phyloP scores from a whole-genome alignment of 2,888 invertebrate species.

The Artemia sp. region DNA sequence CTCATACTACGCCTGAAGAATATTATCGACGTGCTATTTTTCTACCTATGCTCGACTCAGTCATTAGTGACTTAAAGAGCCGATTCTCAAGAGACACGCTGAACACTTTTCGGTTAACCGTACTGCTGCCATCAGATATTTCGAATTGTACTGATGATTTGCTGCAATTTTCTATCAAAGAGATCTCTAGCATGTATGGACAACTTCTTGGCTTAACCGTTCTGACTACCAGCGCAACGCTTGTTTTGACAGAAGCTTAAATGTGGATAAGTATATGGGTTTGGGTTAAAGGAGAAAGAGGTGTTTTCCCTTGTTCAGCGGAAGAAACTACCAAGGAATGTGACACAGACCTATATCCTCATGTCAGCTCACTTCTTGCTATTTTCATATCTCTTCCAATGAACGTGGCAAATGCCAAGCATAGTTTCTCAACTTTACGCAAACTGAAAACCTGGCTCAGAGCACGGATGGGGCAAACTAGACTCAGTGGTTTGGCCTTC shows the following conservation, averaged over 20 bases:
- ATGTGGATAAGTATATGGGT: slow-evolving; percentile 2
- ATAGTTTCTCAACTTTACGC: too few species aligned
- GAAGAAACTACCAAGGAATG: too few species aligned
- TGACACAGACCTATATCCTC: too few species aligned
- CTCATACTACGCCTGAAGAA: too few species aligned
- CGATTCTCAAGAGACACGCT: slow-evolving; percentile 5
- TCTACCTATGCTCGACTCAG: slow-evolving; percentile 12
- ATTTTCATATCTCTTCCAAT: too few species aligned
- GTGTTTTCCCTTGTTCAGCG: too few species aligned
- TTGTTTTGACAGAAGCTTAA: neutral
- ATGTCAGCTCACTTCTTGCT: too few species aligned
- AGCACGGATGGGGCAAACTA: slow-evolving; percentile 2
- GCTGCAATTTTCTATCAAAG: too few species aligned
- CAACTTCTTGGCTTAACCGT: slow-evolving; percentile 9
- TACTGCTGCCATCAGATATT: too few species aligned
- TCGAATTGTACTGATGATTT: too few species aligned
- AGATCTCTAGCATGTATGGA: neutral
- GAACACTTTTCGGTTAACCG: neutral
- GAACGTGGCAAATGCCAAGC: too few species aligned
- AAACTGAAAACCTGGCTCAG: slow-evolving; percentile 1
- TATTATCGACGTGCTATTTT: neutral
- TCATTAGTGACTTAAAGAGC: slow-evolving; percentile 13
- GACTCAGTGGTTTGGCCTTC: neutral
- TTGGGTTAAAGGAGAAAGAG: neutral
- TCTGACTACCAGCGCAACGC: neutral